Evolutionary conservation across 2,113 vertebrate genomes (phyloP).

Genomic region (Pseudolaguvia tuberculata): DNA sequence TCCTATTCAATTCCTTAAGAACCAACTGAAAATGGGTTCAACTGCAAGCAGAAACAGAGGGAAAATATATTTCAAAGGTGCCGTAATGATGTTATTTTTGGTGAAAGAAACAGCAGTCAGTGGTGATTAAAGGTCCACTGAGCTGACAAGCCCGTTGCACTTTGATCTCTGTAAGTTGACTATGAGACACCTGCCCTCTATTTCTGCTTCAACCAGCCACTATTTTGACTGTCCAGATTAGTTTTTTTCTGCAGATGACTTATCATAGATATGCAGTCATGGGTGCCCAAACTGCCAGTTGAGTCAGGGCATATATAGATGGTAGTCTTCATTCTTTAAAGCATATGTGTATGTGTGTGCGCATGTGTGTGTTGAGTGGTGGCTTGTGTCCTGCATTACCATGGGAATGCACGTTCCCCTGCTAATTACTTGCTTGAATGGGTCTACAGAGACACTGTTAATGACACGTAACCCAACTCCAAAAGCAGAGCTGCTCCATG

Average conservation of each 20-base stretch:
- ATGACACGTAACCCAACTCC: conserved; percentile 50
- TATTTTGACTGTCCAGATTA: conserved; percentile 59
- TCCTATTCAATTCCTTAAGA: conserved; percentile 49
- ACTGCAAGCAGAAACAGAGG: background rate
- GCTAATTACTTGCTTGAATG: conserved; percentile 52
- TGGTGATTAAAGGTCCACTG: conserved; percentile 42
- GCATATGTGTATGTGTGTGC: conserved; percentile 21
- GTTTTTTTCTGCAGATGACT: conserved; percentile 64
- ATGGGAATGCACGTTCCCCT: conserved; percentile 52
- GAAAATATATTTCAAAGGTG: background rate
- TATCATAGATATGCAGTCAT: conserved; percentile 50
- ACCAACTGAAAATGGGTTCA: conserved; percentile 47
- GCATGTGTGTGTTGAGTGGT: conserved; percentile 35
- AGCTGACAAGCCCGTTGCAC: conserved; percentile 45
- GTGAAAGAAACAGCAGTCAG: conserved; percentile 24
- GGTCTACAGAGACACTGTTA: conserved; percentile 50
- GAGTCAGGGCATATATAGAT: conserved; percentile 3
- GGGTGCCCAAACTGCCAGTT: conserved; percentile 30
- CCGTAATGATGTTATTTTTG: conserved; percentile 39
- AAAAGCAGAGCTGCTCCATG: conserved; percentile 36
- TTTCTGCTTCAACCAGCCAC: conserved; percentile 47
- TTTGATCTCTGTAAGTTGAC: conserved; percentile 48
- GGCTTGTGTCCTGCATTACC: conserved; percentile 45
- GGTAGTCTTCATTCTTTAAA: conserved; percentile 13
- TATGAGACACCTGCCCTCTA: conserved; percentile 60